These are phyloP conservation scores for Steinernema khuongi DNA, from an alignment of 1,140 invertebrate genomes.

Conservation along the genomic window DNA sequence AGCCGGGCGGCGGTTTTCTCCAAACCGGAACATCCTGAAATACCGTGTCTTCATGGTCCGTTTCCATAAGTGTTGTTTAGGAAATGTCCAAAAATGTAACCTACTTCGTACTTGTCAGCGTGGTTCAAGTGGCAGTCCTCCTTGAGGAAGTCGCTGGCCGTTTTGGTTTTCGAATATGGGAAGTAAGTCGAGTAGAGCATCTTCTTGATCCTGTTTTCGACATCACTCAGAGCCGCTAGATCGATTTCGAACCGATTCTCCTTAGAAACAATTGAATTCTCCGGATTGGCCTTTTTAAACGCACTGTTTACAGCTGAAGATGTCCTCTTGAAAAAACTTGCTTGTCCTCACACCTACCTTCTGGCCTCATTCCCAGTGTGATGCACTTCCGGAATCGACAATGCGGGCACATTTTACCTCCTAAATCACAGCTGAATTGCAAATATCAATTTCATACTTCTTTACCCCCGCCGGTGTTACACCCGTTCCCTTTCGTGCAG, in stretches of 20 bases:
- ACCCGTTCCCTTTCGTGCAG: neutral
- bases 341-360: neutral
- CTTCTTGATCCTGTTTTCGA: neutral
- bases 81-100: neutral
- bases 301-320: neutral
- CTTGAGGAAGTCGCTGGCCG: neutral
- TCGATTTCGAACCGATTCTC: neutral
- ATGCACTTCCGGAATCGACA: neutral
- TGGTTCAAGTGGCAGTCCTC: neutral
- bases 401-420: neutral
- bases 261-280: neutral
- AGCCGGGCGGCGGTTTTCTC: neutral
- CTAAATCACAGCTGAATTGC: neutral
- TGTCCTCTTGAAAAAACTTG: neutral
- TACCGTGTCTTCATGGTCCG: neutral
- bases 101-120: neutral
- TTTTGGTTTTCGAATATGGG: neutral
- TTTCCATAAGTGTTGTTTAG: neutral
- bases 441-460: neutral
- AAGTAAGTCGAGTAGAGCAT: neutral
- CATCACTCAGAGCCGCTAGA: neutral
- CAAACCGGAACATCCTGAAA: too few species aligned
- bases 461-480: neutral
- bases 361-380: neutral
- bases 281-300: neutral